A percentile compares a stretch with the other conserved stretches of the same genome.
Conservation (phyloP, 2,113 vertebrate genomes). For the Uropsilus gracilis region DNA sequence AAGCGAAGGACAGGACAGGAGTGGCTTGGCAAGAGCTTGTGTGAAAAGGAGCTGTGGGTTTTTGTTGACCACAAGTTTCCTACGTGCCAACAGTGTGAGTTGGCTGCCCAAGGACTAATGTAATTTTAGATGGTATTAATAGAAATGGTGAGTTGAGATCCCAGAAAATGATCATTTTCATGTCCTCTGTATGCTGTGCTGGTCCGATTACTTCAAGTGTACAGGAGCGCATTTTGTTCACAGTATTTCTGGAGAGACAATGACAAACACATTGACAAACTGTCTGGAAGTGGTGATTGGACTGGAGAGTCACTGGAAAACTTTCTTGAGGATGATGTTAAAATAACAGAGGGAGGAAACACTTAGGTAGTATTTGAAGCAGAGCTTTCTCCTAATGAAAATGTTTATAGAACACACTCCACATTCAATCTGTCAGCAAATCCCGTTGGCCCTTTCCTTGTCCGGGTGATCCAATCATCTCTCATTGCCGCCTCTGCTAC, state of each 20-base stretch:
- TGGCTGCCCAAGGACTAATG: neutral
- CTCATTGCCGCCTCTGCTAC: constrained; percentile 28
- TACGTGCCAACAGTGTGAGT: constrained; percentile 26
- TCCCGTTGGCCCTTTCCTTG: constrained; percentile 28
- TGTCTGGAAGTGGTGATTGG: neutral
- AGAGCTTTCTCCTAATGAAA: constrained; percentile 26
- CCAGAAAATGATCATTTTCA: neutral
- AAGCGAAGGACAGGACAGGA: constrained; percentile 4
- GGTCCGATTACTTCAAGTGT: neutral
- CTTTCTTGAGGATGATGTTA: constrained; percentile 35
- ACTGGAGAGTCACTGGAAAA: neutral
- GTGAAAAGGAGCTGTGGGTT: constrained; percentile 48
- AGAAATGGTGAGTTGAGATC: constrained; percentile 40
- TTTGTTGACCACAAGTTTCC: constrained; percentile 49
- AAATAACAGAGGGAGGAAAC: constrained; percentile 40
- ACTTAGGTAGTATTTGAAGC: constrained; percentile 25
- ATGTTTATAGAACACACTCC: constrained; percentile 47
- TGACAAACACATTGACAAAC: constrained; percentile 19
- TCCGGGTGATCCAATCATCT: constrained; percentile 18
- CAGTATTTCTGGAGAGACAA: neutral
- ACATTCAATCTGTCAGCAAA: constrained; percentile 47
- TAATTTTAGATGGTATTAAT: constrained; percentile 55
- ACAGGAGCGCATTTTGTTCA: neutral
- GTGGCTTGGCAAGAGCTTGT: constrained; percentile 33
- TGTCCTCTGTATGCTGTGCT: neutral